Base-by-base conservation (phyloP, 2,888 invertebrate species). In the Netelia fuscicornis region DNA sequence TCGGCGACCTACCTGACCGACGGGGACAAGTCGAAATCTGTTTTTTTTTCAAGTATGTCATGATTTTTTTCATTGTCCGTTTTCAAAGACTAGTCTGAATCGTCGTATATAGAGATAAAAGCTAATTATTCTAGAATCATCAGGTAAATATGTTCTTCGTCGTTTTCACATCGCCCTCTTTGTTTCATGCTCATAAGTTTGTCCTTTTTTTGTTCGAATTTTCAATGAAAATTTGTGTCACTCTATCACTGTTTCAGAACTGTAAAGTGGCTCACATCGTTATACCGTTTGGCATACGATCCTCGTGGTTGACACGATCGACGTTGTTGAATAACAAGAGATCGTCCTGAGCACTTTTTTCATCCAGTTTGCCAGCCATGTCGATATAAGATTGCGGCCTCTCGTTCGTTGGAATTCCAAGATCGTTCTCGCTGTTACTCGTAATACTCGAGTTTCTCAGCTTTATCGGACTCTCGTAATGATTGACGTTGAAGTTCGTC, bases 351-450 rank as follows among this genome's bases (percentile, higher is more conserved):
- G 89, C 89, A 30, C 60, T 23, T 1, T 76, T 58, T 6, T 74
- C 23, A 1, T 72, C 67, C 25, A 90, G 91, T 42, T 87, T 90
- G 0, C 92, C 92, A 60, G 92, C 90, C 93, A 93, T 93, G 67
- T 93, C 93, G 68, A 93, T 91, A 75, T 93, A 93, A 2, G 92
- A 93, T 54, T 92, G 92, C 0, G 92, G 91, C 23, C 92, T 89
- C 30, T 88, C 90, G 71, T 87, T 89, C 1, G 87, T 86, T 52
- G 91, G 88, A 11, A 89, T 90, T 60, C 85, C 89, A 5, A 91
- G 65, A 56, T 93, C 91, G 84, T 93, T 93, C 60, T 93, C 92
- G 83, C 91, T 92, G 83, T 89, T 91, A 72, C 92, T 92, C 10
- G 90, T 87, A 0, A 91, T 88, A 83, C 92, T 92, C 5, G 84